Conservation (phyloP, 2,797 vertebrate genomes). For the Tauraco hartlaubi region DNA sequence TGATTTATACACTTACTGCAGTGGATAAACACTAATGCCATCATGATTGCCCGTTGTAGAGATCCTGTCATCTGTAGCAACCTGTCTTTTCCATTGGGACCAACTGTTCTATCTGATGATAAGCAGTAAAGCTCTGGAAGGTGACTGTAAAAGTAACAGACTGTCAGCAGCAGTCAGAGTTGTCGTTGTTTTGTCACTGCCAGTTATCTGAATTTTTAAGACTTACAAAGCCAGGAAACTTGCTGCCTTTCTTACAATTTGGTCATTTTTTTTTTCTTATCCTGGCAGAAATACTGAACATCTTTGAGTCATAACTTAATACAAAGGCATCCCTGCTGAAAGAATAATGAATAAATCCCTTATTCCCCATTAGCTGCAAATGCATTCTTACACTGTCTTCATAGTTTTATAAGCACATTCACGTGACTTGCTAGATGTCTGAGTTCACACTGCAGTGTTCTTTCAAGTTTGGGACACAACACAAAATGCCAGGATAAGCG, state of each 20-base stretch:
- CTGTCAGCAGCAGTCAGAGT: neutral
- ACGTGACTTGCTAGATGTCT: neutral
- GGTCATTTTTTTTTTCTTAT: neutral
- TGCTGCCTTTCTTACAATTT: neutral
- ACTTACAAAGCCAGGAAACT: neutral
- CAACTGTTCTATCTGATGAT: slow-evolving; percentile 16
- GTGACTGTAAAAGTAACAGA: slow-evolving; percentile 6
- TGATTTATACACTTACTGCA: slow-evolving; percentile 66
- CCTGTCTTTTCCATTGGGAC: neutral
- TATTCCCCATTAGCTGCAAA: neutral
- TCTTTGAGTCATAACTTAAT: neutral
- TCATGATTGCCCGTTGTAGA: slow-evolving; percentile 36
- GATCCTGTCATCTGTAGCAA: slow-evolving; percentile 47
- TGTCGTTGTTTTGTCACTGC: neutral
- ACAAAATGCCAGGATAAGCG: neutral
- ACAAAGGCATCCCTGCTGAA: neutral
- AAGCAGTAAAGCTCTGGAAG: neutral
- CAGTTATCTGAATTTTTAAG: neutral
- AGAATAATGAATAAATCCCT: neutral
- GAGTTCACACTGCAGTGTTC: neutral
- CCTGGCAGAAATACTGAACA: neutral
- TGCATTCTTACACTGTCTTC: neutral
- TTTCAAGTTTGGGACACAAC: neutral
- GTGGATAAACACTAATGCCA: slow-evolving; percentile 45
- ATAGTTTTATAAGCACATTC: neutral